phyloP scores from a whole-genome alignment of 2,797 vertebrate species.

The Bradypodion ventrale region DNA sequence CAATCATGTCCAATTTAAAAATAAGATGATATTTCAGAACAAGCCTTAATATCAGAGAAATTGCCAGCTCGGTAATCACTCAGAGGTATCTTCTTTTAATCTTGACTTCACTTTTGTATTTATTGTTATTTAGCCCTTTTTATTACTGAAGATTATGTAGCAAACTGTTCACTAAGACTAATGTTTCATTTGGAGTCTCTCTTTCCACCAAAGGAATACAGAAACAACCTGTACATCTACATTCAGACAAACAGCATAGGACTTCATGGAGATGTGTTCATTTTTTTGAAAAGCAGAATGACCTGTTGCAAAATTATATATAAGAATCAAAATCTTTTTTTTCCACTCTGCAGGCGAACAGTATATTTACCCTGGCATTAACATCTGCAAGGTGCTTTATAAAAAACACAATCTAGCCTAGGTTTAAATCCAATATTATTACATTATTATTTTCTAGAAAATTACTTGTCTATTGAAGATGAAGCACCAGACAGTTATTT shows the following conservation, averaged over 20 bases:
- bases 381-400: conserved; percentile 43
- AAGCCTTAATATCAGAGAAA: background rate
- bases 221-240: conserved; percentile 14
- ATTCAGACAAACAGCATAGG: background rate
- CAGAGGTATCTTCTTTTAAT: background rate
- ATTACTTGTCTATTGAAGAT: conserved; percentile 50
- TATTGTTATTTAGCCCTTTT: conserved; percentile 19
- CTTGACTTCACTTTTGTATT: conserved; percentile 11
- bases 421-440: conserved; percentile 52
- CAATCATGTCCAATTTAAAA: conserved; percentile 1
- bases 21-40: conserved; percentile 33
- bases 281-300: background rate
- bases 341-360: background rate
- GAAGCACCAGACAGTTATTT: conserved; percentile 68
- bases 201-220: background rate
- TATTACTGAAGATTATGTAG: background rate
- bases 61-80: conserved; percentile 18
- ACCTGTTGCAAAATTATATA: conserved; percentile 73
- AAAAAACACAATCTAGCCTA: conserved; percentile 32
- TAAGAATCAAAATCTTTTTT: background rate
- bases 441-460: conserved; percentile 35
- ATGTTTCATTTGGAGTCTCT: background rate
- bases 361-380: conserved; percentile 21
- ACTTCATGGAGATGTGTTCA: background rate
- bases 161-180: conserved; percentile 11